A percentile compares a stretch with the other conserved stretches of the same genome.
These are phyloP conservation scores for Siniperca chuatsi DNA, from an alignment of 2,113 vertebrate genomes.

Conservation along the genomic window DNA sequence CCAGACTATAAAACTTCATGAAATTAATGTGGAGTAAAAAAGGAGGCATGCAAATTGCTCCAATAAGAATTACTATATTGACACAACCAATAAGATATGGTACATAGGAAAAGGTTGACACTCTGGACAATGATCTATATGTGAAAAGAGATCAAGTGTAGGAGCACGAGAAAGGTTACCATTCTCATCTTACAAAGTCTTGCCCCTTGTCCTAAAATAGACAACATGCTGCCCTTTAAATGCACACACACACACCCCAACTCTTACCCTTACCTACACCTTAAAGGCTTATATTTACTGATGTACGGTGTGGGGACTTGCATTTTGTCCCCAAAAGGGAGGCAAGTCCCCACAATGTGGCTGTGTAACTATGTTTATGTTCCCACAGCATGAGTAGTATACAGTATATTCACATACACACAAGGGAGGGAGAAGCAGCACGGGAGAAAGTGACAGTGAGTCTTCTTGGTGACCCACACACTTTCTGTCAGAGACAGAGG, in stretches of 20 bases:
- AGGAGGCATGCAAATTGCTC: neutral
- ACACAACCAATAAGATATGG: neutral
- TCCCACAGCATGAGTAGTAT: neutral
- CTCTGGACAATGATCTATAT: slow-evolving; percentile 7
- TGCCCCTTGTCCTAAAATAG: slow-evolving; percentile 66
- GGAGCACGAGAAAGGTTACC: slow-evolving; percentile 64
- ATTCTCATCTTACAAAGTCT: slow-evolving; percentile 73
- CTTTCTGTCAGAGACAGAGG: slow-evolving; percentile 3
- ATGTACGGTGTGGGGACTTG: neutral
- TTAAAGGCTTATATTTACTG: neutral
- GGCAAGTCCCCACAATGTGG: neutral
- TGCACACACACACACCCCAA: slow-evolving; percentile 6
- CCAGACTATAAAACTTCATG: neutral
- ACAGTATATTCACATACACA: slow-evolving; percentile 15
- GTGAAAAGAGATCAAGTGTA: slow-evolving; percentile 21
- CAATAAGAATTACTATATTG: neutral
- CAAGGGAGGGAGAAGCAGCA: neutral
- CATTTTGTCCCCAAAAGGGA: neutral
- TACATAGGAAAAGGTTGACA: neutral
- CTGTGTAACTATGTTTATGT: neutral
- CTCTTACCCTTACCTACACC: neutral
- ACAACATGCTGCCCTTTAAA: slow-evolving; percentile 39
- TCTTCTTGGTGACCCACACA: slow-evolving; percentile 8
- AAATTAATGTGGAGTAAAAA: neutral
- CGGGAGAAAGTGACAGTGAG: neutral